Conservation (phyloP, 2,888 invertebrate species). For the Diabrotica balteata region DNA sequence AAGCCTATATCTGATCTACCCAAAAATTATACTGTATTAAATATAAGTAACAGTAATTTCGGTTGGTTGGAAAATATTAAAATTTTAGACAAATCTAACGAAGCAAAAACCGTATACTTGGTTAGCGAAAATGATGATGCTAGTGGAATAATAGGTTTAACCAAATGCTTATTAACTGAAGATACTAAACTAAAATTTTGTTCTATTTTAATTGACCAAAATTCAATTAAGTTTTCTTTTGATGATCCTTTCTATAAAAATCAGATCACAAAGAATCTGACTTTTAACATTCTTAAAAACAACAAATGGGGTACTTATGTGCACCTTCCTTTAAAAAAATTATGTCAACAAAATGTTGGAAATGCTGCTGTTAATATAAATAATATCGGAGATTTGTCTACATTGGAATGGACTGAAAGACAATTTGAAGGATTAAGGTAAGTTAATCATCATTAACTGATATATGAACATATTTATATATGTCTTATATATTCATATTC, state of each 20-base stretch:
- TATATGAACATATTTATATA: too few relatives aligned
- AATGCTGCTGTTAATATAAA: constrained; percentile 60
- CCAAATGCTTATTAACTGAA: constrained; percentile 40
- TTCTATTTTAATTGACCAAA: constrained; percentile 38
- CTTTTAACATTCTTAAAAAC: constrained; percentile 43
- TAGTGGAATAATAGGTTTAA: constrained; percentile 45
- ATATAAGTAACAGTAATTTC: constrained; percentile 33
- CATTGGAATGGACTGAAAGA: constrained; percentile 80
- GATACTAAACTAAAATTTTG: constrained; percentile 33
- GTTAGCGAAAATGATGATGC: constrained; percentile 30
- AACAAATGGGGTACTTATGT: constrained; percentile 46
- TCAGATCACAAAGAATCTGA: constrained; percentile 43
- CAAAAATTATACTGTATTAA: constrained; percentile 24
- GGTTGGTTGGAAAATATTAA: constrained; percentile 52
- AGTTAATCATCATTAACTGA: constrained; percentile 11
- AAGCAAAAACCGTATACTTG: constrained; percentile 33
- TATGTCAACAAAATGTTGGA: constrained; percentile 43
- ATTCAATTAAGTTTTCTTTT: constrained; percentile 36
- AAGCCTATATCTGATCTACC: constrained; percentile 18
- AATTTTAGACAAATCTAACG: constrained; percentile 10
- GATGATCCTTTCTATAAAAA: constrained; percentile 38
- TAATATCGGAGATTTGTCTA: constrained; percentile 77
- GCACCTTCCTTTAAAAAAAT: constrained; percentile 31
- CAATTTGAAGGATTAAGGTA: constrained; percentile 46
- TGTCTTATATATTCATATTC: too few relatives aligned